A percentile compares a stretch with the other conserved stretches of the same genome.
These are phyloP conservation scores for Pimpla rufipes DNA, from an alignment of 2,888 invertebrate genomes.

Conservation along the genomic window DNA sequence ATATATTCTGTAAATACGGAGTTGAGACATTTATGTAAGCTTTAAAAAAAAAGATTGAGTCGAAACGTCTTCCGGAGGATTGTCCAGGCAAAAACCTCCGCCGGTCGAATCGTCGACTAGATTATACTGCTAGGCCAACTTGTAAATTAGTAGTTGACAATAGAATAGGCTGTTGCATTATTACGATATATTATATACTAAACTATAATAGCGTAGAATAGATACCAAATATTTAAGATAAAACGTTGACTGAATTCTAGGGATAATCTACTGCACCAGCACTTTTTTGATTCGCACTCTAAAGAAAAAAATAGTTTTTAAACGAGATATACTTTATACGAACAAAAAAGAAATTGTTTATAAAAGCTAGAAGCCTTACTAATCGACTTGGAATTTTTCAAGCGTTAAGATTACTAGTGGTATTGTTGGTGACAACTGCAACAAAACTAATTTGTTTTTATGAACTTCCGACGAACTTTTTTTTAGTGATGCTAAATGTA, in stretches of 20 bases:
- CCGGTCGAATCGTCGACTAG: slow-evolving; percentile 25
- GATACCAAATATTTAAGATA: slow-evolving; percentile 51
- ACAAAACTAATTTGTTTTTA: slow-evolving; percentile 22
- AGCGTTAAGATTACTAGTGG: slow-evolving; percentile 74
- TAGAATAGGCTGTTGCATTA: slow-evolving; percentile 56
- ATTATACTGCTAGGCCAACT: slow-evolving; percentile 40
- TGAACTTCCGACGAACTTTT: slow-evolving; percentile 6
- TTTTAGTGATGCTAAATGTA: not conserved
- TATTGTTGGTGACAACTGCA: slow-evolving; percentile 77
- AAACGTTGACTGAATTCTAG: slow-evolving; percentile 84
- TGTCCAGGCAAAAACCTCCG: not conserved
- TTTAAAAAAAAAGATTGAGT: slow-evolving; percentile 28
- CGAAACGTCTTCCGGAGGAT: slow-evolving; percentile 25
- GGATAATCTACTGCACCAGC: slow-evolving; percentile 83
- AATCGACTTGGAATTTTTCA: slow-evolving; percentile 77
- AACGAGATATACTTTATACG: slow-evolving; percentile 79
- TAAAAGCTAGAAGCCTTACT: slow-evolving; percentile 78
- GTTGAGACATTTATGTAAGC: slow-evolving; percentile 24
- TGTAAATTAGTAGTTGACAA: slow-evolving; percentile 50
- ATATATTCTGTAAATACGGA: slow-evolving; percentile 54
- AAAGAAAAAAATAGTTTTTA: slow-evolving; percentile 77
- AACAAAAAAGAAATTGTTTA: slow-evolving; percentile 75
- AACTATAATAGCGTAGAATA: slow-evolving; percentile 58
- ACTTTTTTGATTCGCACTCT: slow-evolving; percentile 83
- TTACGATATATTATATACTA: slow-evolving; percentile 36